Percentiles rank a stretch among this genome's conserved stretches.
Conservation (phyloP, 2,797 vertebrate genomes). For the Acrossocheilus fasciatus region DNA sequence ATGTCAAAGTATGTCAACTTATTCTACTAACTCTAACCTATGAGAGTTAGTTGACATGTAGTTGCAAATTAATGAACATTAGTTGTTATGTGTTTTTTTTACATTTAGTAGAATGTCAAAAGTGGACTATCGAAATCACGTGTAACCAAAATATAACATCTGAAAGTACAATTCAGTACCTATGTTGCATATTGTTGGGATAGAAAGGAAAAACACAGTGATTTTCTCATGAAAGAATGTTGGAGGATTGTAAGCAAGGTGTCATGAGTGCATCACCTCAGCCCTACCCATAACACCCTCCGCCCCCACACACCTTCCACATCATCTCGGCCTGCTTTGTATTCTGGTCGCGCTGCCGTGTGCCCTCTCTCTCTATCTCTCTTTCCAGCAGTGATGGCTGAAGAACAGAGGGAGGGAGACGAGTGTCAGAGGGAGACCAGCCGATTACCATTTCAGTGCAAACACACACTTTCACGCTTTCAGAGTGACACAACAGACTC, state of each 20-base stretch:
- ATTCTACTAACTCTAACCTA: background rate
- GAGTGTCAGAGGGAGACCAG: slow-evolving; percentile 55
- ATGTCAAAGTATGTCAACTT: background rate
- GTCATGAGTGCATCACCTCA: slow-evolving; percentile 37
- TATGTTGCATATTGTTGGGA: background rate
- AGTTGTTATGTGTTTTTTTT: background rate
- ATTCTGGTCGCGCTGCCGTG: slow-evolving; percentile 66
- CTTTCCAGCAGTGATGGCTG: slow-evolving; percentile 70
- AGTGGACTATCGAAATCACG: background rate
- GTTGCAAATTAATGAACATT: background rate
- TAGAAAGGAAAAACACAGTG: background rate
- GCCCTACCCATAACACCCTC: slow-evolving; percentile 4
- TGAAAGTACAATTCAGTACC: background rate
- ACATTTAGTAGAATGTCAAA: background rate
- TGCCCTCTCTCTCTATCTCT: slow-evolving; percentile 54
- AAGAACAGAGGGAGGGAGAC: slow-evolving; percentile 68
- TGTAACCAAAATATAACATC: background rate
- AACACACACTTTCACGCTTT: slow-evolving; percentile 38
- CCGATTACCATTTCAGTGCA: slow-evolving; percentile 61
- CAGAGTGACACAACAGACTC: slow-evolving; percentile 20
- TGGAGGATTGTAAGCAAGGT: background rate
- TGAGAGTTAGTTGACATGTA: background rate
- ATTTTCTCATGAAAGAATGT: background rate
- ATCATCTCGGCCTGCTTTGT: slow-evolving; percentile 71
- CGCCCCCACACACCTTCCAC: slow-evolving; percentile 59